phyloP scores from a whole-genome alignment of 2,797 vertebrate genomes.

The Oreochromis mossambicus region DNA sequence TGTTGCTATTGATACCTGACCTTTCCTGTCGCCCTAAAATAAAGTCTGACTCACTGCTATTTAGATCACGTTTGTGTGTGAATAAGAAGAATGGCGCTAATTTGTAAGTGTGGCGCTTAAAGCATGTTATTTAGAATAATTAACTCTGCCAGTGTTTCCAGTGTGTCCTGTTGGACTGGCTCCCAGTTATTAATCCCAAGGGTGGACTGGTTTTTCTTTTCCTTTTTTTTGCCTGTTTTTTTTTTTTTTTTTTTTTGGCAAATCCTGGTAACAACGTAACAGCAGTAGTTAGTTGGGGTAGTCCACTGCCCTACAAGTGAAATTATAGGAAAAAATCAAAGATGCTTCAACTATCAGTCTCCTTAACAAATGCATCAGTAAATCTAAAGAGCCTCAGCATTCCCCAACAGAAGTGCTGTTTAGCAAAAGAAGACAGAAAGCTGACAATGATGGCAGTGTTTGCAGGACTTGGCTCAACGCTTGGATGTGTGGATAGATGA shows the following conservation, averaged over 20 bases:
- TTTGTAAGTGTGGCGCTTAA: background rate
- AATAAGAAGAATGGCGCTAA: background rate
- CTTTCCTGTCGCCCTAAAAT: background rate
- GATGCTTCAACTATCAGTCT: background rate
- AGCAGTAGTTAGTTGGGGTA: background rate
- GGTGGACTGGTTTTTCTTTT: background rate
- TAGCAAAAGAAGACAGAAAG: background rate
- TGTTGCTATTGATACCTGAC: conserved; percentile 5
- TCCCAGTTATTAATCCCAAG: conserved; percentile 31
- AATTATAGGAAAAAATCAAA: background rate
- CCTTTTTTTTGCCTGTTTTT: background rate
- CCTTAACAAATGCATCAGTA: background rate
- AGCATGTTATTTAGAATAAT: conserved; percentile 1
- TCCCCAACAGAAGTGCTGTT: conserved; percentile 2
- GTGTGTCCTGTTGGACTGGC: conserved; percentile 2
- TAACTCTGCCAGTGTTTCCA: conserved; percentile 12
- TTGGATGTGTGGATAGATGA: conserved; percentile 65
- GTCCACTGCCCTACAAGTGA: background rate
- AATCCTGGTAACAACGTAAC: background rate
- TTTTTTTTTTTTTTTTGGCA: conserved; percentile 14
- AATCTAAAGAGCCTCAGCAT: conserved; percentile 7
- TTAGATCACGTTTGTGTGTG: background rate
- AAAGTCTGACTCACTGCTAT: background rate
- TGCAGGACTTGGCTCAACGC: conserved; percentile 42
- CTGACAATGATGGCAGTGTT: conserved; percentile 42